Conservation (phyloP, 1,140 invertebrate genomes). For the Oryzaephilus surinamensis region DNA sequence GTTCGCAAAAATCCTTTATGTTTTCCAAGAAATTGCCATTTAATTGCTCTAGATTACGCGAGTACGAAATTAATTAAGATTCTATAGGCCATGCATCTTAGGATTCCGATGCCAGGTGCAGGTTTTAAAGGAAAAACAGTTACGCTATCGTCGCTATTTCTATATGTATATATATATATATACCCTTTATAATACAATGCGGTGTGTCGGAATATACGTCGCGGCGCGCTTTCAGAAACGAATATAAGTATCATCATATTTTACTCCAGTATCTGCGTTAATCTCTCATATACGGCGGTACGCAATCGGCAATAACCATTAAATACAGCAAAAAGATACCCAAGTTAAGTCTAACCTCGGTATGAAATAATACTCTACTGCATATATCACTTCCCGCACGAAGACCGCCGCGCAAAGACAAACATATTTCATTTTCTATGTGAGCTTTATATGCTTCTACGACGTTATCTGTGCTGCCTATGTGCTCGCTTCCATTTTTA, state of each 20-base stretch:
- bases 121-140: conserved; percentile 4
- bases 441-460: conserved; percentile 20
- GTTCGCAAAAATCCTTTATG: conserved; percentile 35
- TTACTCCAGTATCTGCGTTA: conserved; percentile 21
- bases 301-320: conserved; percentile 25
- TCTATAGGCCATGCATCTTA: conserved; percentile 35
- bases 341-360: conserved; percentile 23
- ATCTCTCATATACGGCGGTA: conserved; percentile 22
- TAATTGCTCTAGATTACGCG: conserved; percentile 35
- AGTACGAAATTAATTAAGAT: conserved; percentile 35
- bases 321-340: conserved; percentile 23
- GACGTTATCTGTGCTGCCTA: conserved; percentile 22
- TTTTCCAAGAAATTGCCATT: conserved; percentile 36
- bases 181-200: neutral
- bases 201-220: neutral
- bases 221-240: conserved; percentile 1
- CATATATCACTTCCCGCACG: conserved; percentile 18
- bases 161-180: conserved; percentile 1
- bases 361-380: conserved; percentile 21
- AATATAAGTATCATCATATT: conserved; percentile 20
- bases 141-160: too few relatives aligned
- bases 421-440: conserved; percentile 27
- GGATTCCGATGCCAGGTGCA: conserved; percentile 14
- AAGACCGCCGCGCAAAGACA: conserved; percentile 22
- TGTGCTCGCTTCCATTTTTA: too few relatives aligned